Evolutionary conservation across 2,888 invertebrate genomes (phyloP), one percentile per base, ranked within the genome.

Genomic region (Saturnia pavonia): DNA sequence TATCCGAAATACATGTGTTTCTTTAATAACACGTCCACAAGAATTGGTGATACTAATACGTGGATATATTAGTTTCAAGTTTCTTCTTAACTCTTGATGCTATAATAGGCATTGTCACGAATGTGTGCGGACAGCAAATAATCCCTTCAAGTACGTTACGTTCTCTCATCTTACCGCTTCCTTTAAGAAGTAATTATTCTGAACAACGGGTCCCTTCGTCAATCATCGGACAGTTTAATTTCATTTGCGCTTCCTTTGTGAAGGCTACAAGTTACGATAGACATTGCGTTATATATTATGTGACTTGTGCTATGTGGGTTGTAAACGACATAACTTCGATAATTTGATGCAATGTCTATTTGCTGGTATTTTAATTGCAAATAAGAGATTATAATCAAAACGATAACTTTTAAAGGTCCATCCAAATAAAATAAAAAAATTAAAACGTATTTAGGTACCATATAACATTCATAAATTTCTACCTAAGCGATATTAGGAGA

Each of bases 221-320:
- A 92, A 90, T 92, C 86, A 90, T 88, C 88, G 87, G 85, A 74
- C 88, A 89, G 86, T 90, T 91, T 85, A 90, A 91, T 88, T 88
- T 88, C 87, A 90, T 91, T 91, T 84, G 80, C 88, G 87, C 86
- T 87, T 90, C 90, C 89, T 88, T 82, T 88, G 78, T 84, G 77
- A 85, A 86, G 86, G 83, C 85, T 83, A 79, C 77, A 74, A 82
- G 74, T 80, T 74, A 78, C 79, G 75, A 77, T 77, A 75, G 76
- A 80, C 84, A 85, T 88, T 77, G 75, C 75, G 81, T 89, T 88
- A 85, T 88, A 85, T 88, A 85, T 78, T 75, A 80, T 71, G 67
- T 71, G 74, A 73, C 63, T 63, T 34, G 63, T 63, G 16, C 16
- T 27, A 34, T 76, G 74, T 72, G 74, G 69, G 71, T 81, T 54